Evolutionary conservation across 1,140 invertebrate genomes (phyloP).

Genomic region (Trichogramma pretiosum): DNA sequence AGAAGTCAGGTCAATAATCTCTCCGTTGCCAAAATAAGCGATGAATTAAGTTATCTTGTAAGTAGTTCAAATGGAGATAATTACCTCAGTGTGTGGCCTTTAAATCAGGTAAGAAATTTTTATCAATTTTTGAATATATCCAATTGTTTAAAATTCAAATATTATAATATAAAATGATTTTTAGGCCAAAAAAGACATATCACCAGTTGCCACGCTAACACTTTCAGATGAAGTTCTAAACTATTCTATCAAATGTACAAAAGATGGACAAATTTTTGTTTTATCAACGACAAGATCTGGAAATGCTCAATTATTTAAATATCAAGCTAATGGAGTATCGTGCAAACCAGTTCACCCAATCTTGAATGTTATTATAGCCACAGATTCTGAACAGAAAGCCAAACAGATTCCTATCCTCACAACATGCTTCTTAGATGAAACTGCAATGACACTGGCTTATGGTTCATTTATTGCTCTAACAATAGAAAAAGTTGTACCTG

Average conservation of each 20-base stretch:
- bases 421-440: slow-evolving; percentile 39
- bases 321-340: slow-evolving; percentile 62
- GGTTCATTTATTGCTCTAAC: slow-evolving; percentile 46
- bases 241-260: slow-evolving; percentile 30
- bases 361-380: slow-evolving; percentile 59
- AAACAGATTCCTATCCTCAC: slow-evolving; percentile 50
- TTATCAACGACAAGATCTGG: slow-evolving; percentile 62
- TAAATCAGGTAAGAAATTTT: slow-evolving; percentile 36
- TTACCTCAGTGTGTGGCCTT: slow-evolving; percentile 54
- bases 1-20: slow-evolving; percentile 53
- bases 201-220: slow-evolving; percentile 41
- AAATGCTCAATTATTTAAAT: slow-evolving; percentile 66
- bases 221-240: slow-evolving; percentile 37
- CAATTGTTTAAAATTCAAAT: slow-evolving; percentile 6
- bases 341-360: slow-evolving; percentile 65
- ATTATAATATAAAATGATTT: slow-evolving; percentile 13
- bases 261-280: slow-evolving; percentile 29
- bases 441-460: slow-evolving; percentile 49
- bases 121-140: background rate
- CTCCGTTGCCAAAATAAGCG: slow-evolving; percentile 37
- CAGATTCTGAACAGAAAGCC: slow-evolving; percentile 45
- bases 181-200: slow-evolving; percentile 36
- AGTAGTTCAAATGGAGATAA: slow-evolving; percentile 53
- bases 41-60: slow-evolving; percentile 48
- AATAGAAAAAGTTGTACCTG: slow-evolving; percentile 59